These are phyloP conservation scores for Thamnophis sirtalis DNA, from an alignment of 2,113 vertebrate genomes.

Conservation along the genomic window DNA sequence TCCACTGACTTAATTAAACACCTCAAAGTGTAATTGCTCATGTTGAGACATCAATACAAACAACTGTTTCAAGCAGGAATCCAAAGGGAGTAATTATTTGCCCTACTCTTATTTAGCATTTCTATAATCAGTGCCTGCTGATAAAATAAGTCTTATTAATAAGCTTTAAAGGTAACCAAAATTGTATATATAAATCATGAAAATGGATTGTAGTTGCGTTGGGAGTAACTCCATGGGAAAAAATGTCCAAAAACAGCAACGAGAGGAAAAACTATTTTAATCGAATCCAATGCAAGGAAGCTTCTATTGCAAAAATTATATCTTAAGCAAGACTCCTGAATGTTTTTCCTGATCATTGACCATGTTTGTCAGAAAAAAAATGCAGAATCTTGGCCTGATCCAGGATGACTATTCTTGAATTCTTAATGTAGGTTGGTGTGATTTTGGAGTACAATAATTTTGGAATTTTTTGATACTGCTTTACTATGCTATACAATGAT, in stretches of 20 bases:
- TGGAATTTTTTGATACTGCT: neutral
- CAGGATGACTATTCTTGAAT: neutral
- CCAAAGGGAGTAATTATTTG: slow-evolving; percentile 14
- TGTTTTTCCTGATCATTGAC: neutral
- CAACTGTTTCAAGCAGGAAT: slow-evolving; percentile 8
- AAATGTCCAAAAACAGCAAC: neutral
- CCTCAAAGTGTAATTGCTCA: slow-evolving; percentile 14
- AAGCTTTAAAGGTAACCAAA: neutral
- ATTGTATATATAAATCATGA: slow-evolving; percentile 6
- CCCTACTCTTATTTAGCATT: neutral
- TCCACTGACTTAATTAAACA: slow-evolving; percentile 10
- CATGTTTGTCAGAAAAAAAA: neutral
- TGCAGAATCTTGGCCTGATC: neutral
- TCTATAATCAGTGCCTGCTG: neutral
- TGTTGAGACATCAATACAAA: slow-evolving; percentile 24
- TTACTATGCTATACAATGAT: neutral
- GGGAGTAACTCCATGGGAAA: neutral
- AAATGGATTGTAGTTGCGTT: neutral
- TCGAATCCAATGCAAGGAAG: neutral
- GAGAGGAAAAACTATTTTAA: neutral
- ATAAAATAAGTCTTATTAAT: slow-evolving; percentile 23
- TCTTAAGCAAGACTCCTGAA: neutral
- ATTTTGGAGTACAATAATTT: neutral
- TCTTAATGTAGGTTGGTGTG: neutral
- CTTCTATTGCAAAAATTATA: neutral